phyloP scores from a whole-genome alignment of 2,113 vertebrate species.

The Felis chaus region DNA sequence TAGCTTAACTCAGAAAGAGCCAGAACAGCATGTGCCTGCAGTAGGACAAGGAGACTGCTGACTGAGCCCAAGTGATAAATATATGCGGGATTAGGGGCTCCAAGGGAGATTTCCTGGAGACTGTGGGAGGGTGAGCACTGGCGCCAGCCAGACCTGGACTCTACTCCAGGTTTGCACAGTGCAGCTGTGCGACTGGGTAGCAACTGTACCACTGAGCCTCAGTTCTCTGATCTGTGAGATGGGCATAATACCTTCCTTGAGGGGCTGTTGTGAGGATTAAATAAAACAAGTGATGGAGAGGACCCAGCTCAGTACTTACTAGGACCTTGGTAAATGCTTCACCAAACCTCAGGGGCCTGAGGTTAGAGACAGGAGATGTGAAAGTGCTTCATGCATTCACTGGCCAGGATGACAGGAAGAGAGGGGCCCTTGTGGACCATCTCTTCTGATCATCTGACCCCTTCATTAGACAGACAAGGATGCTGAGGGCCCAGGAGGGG shows the following conservation, averaged over 20 bases:
- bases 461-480: not conserved
- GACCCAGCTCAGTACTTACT: not conserved
- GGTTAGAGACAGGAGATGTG: not conserved
- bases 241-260: not conserved
- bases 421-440: not conserved
- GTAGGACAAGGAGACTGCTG: conserved; percentile 46
- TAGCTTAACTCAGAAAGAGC: conserved; percentile 54
- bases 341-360: not conserved
- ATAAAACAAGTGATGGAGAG: not conserved
- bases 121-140: not conserved
- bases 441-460: not conserved
- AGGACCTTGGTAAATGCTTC: not conserved
- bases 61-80: conserved; percentile 11
- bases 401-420: not conserved
- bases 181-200: not conserved
- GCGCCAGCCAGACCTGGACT: not conserved
- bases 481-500: not conserved
- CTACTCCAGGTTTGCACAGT: not conserved
- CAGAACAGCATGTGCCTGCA: not conserved
- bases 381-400: not conserved
- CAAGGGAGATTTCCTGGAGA: conserved; percentile 16
- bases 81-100: conserved; percentile 32
- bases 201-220: not conserved
- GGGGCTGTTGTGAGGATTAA: not conserved
- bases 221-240: not conserved